Percentiles rank a stretch among this genome's conserved stretches.
phyloP scores from a whole-genome alignment of 2,888 invertebrate species.

The Willowsia nigromaculata region DNA sequence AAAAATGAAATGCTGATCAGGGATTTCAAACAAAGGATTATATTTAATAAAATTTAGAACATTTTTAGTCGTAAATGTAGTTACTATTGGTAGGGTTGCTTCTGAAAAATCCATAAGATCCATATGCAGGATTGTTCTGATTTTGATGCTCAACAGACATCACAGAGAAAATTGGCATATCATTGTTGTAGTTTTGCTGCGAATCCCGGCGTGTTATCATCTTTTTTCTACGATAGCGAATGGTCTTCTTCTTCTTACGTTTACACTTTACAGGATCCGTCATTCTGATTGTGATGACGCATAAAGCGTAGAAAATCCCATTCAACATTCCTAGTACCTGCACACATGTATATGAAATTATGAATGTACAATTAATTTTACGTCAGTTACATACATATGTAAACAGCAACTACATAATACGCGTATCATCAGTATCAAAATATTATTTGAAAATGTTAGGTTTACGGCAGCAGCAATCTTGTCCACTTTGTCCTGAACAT shows the following conservation, averaged over 20 bases:
- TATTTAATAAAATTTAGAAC: no score
- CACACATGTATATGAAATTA: neutral
- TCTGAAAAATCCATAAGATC: neutral
- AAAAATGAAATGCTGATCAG: no score
- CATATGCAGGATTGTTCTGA: neutral
- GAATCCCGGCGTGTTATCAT: neutral
- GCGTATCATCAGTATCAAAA: neutral
- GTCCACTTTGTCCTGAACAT: conserved; percentile 48
- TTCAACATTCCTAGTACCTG: conserved; percentile 49
- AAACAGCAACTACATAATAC: neutral
- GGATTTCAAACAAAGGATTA: no score
- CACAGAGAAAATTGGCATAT: neutral
- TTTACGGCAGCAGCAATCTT: conserved; percentile 60
- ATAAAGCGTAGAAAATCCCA: conserved; percentile 43
- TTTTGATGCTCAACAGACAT: neutral
- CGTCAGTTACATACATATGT: no score
- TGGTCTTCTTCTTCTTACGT: neutral
- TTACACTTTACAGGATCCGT: neutral
- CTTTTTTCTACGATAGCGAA: neutral
- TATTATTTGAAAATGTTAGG: neutral
- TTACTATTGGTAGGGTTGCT: no score
- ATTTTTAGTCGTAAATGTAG: neutral
- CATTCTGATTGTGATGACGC: conserved; percentile 57
- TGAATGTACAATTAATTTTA: no score
- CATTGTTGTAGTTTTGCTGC: neutral